Base-by-base conservation (phyloP, 2,113 vertebrate genomes). In the Gasterosteus aculeatus region DNA sequence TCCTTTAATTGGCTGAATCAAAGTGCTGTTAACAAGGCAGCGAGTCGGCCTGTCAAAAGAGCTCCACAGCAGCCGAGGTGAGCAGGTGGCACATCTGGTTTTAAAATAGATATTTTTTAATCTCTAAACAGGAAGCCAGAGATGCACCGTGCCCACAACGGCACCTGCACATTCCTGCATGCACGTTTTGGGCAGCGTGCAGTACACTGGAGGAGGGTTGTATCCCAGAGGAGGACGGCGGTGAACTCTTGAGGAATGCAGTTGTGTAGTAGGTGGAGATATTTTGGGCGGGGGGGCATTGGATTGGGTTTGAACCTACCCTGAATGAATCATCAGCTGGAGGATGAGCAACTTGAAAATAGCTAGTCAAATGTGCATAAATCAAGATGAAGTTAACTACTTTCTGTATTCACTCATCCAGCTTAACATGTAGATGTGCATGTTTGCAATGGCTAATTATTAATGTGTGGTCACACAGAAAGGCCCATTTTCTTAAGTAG, bases 41-140 rank as follows among this genome's bases (percentile, higher is more conserved):
- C 54, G 66, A 82, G 86, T 65, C 65, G 2, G 44, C 74, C 86
- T 82, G 82, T 86, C 84, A 83, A 77, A 85, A 61, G 78, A 82
- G 77, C 69, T 72, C 74, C 72, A 11, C 80, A 22, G 84, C 82
- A 81, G 78, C 86, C 2, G 76, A 79, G 82, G 85, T 87, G 85
- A 87, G 87, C 82, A 77, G 85, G 72, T 76, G 83, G 78, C 84
- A 87, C 84, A 69, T 85, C 83, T 85, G 82, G 47, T 83, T 86
- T 89, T 82, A 85, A 81, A 86, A 58, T 57, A 75, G 69, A 78
- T 86, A 83, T 88, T 92, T 88, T 87, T 79, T 80, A 81, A 80
- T 75, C 69, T 83, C 44, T 38, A 67, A 63, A 75, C 77, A 71
- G 69, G 84, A 62, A 83, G 70, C 78, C 76, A 77, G 86, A 72